phyloP scores from a whole-genome alignment of 2,797 vertebrate species.

The Pseudomugil gertrudae region DNA sequence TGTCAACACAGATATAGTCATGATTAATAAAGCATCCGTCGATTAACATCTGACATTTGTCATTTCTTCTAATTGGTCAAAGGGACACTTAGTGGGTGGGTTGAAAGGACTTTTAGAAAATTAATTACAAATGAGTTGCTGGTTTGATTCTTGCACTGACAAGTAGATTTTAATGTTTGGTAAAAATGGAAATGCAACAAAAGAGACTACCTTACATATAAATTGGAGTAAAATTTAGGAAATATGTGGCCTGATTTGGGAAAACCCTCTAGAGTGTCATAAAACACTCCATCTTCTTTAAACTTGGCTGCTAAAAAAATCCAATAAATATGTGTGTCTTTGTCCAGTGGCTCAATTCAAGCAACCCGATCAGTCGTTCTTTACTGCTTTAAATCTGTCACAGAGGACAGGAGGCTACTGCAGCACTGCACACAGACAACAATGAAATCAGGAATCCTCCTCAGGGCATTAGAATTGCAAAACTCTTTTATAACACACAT shows the following conservation, averaged over 20 bases:
- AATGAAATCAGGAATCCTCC: too few species aligned
- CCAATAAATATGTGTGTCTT: not conserved
- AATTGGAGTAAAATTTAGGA: not conserved
- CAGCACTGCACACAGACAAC: too few species aligned
- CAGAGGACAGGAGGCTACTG: too few species aligned
- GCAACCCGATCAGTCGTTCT: too few species aligned
- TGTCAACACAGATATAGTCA: not conserved
- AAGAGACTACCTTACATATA: not conserved
- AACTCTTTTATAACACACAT: too few species aligned
- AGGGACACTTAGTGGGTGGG: not conserved
- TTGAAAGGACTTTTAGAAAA: not conserved
- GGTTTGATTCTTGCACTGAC: conserved; percentile 11
- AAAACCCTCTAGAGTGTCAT: not conserved
- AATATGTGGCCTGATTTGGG: not conserved
- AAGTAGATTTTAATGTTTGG: not conserved
- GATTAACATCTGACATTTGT: not conserved
- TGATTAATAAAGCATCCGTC: not conserved
- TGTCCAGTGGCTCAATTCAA: not conserved
- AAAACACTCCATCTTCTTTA: not conserved
- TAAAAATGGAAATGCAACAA: not conserved
- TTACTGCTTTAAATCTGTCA: too few species aligned
- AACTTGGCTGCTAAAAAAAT: not conserved
- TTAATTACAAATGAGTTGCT: not conserved
- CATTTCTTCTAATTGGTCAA: not conserved
- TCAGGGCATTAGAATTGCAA: too few species aligned